phyloP scores from a whole-genome alignment of 2,888 invertebrate species.

The Hoplodrina blanda region DNA sequence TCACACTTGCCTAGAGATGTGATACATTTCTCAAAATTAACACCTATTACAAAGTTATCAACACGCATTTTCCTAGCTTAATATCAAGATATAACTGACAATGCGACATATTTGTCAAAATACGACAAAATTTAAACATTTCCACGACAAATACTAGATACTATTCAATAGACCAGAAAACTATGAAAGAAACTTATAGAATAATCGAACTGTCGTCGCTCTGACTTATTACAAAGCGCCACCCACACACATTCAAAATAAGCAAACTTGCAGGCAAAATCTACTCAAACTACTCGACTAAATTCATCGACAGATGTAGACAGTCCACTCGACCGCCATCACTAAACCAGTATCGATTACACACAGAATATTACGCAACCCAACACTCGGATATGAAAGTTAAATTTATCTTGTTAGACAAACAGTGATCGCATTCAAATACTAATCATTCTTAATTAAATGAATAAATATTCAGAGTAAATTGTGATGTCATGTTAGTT shows the following conservation, averaged over 20 bases:
- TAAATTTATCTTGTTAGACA: conserved; percentile 53
- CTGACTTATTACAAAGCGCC: too few relatives aligned
- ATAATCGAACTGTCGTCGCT: too few relatives aligned
- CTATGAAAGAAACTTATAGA: too few relatives aligned
- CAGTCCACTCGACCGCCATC: conserved; percentile 34
- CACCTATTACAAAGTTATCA: too few relatives aligned
- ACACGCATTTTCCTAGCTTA: too few relatives aligned
- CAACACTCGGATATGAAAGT: conserved; percentile 47
- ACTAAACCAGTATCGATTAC: conserved; percentile 39
- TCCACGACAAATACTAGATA: not conserved
- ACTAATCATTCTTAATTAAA: conserved; percentile 38
- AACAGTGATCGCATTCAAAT: conserved; percentile 42
- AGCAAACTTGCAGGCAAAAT: not conserved
- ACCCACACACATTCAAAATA: not conserved
- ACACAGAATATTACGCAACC: conserved; percentile 33
- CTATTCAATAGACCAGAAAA: too few relatives aligned
- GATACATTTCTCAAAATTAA: too few relatives aligned
- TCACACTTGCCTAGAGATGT: too few relatives aligned
- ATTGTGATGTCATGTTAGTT: conserved; percentile 37
- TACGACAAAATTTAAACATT: too few relatives aligned
- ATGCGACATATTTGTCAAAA: too few relatives aligned
- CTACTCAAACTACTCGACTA: conserved; percentile 10
- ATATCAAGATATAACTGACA: too few relatives aligned
- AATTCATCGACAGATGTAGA: conserved; percentile 34
- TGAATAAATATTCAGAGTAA: conserved; percentile 40